These are phyloP conservation scores for Bufo gargarizans DNA, from an alignment of 2,113 vertebrate species.

Conservation along the genomic window DNA sequence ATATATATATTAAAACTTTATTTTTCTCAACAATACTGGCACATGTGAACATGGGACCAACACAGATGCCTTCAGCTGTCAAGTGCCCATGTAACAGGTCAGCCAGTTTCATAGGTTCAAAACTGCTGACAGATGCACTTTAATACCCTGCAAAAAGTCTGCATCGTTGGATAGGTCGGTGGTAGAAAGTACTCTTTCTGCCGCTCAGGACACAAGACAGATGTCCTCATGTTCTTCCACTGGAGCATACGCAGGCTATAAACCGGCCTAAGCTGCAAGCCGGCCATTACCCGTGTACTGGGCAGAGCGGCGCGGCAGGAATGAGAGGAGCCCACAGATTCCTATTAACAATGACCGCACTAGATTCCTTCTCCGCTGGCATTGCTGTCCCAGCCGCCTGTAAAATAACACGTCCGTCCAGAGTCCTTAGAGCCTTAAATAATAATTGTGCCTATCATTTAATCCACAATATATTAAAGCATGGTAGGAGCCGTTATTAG, in stretches of 20 bases:
- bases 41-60: too few species aligned
- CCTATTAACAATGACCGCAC: background rate
- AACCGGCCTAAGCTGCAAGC: background rate
- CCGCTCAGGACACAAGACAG: background rate
- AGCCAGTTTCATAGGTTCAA: too few species aligned
- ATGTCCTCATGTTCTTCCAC: background rate
- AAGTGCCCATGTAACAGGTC: too few species aligned
- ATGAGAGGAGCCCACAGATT: background rate
- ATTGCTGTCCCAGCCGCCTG: background rate
- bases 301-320: background rate
- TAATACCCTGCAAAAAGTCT: too few species aligned
- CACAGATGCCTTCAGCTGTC: too few species aligned
- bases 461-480: slow-evolving; percentile 29
- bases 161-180: too few species aligned
- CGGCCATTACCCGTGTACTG: background rate
- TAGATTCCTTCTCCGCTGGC: background rate
- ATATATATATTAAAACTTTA: too few species aligned
- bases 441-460: slow-evolving; percentile 18
- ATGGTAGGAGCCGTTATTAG: background rate
- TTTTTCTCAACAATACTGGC: too few species aligned
- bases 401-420: background rate
- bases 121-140: too few species aligned
- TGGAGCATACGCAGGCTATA: background rate
- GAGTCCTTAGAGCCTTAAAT: background rate
- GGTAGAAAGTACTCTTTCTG: background rate